A percentile compares a stretch with the other conserved stretches of the same genome.
These are phyloP conservation scores for Hybos culiciformis DNA, from an alignment of 2,888 invertebrate species.

Conservation along the genomic window DNA sequence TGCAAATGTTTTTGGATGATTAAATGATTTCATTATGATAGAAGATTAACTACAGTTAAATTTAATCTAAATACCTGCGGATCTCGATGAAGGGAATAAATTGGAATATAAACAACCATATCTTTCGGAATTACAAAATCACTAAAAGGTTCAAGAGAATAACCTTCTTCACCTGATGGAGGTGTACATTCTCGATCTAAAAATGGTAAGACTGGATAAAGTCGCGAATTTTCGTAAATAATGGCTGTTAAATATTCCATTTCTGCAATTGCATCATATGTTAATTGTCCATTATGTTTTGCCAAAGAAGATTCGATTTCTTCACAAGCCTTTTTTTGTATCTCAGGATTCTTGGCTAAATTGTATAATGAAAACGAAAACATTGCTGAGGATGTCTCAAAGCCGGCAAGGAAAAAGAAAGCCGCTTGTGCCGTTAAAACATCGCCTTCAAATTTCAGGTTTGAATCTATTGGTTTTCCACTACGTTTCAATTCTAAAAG, in stretches of 20 bases:
- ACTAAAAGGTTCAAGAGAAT: conserved; percentile 24
- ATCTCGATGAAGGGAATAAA: conserved; percentile 30
- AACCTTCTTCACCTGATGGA: conserved; percentile 14
- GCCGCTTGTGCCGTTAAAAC: conserved; percentile 32
- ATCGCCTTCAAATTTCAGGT: conserved; percentile 25
- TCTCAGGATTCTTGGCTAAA: conserved; percentile 31
- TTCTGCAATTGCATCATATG: conserved; percentile 31
- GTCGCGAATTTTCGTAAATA: conserved; percentile 26
- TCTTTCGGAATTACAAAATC: conserved; percentile 24
- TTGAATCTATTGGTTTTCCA: conserved; percentile 18
- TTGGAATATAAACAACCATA: conserved; percentile 30
- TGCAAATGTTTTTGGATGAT: too few species aligned
- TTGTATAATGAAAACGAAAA: conserved; percentile 36
- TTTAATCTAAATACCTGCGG: conserved; percentile 20
- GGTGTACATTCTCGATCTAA: conserved; percentile 30
- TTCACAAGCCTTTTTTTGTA: conserved; percentile 33
- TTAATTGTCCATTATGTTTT: conserved; percentile 29
- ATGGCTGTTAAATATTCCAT: conserved; percentile 37
- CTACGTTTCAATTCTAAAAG: conserved; percentile 35
- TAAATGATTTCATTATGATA: too few species aligned
- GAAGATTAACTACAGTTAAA: neutral
- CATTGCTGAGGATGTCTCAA: conserved; percentile 34
- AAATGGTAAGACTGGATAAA: conserved; percentile 33
- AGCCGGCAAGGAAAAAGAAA: conserved; percentile 33
- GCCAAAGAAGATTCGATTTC: conserved; percentile 33